A percentile compares a stretch with the other conserved stretches of the same genome.
Evolutionary conservation across 2,888 invertebrate species (phyloP).

Genomic region (Harpagoxenus sublaevis): DNA sequence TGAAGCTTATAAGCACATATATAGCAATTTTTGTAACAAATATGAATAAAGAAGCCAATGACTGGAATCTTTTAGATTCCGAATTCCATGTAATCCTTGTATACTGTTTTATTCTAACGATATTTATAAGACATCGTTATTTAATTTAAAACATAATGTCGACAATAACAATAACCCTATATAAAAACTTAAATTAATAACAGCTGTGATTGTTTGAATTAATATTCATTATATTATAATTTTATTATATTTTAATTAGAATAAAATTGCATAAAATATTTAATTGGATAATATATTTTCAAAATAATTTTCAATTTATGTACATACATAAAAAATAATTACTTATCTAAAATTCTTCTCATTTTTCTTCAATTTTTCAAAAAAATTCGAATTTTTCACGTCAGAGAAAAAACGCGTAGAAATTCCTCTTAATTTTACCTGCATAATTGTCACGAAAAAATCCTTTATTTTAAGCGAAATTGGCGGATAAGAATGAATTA

Average conservation of each 20-base stretch:
- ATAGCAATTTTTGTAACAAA: neutral
- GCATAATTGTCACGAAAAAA: neutral
- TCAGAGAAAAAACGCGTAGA: neutral
- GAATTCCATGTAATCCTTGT: neutral
- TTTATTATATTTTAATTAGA: neutral
- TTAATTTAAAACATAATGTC: neutral
- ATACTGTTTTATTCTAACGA: neutral
- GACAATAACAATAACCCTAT: neutral
- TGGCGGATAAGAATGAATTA: neutral
- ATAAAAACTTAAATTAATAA: conserved; percentile 3
- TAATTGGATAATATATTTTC: neutral
- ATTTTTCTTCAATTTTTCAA: neutral
- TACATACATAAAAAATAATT: conserved; percentile 10
- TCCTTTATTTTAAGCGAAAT: neutral
- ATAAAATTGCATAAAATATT: too few relatives aligned
- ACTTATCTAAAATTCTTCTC: neutral
- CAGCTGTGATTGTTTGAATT: neutral
- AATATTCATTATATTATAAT: neutral
- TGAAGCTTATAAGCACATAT: neutral
- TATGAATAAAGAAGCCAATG: neutral
- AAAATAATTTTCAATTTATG: neutral
- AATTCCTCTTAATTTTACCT: neutral
- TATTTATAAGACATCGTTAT: neutral
- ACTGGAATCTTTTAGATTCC: neutral
- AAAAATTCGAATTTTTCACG: neutral